Base-by-base conservation (phyloP, 2,113 vertebrate genomes). In the Triplophysa siluroides region DNA sequence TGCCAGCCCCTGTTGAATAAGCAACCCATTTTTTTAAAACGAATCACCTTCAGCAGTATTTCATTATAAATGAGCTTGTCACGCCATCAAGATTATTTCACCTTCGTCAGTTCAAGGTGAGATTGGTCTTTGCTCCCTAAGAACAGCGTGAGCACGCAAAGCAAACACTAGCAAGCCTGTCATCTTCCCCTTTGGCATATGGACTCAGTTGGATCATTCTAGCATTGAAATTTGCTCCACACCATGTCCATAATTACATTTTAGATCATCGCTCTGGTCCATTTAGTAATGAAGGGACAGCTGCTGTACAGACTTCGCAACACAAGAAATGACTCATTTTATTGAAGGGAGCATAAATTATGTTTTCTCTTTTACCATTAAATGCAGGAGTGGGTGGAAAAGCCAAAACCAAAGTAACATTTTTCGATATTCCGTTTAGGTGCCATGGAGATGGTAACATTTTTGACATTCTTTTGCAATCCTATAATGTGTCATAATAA, bases 281-380 rank as follows among this genome's bases (percentile, higher is more conserved):
- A 91, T 91, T 93, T 91, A 87, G 87, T 91, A 90, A 92, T 90
- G 91, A 90, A 88, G 87, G 88, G 89, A 92, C 90, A 89, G 88
- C 88, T 87, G 88, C 88, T 87, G 87, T 88, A 88, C 86, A 84
- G 54, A 81, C 52, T 88, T 87, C 81, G 85, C 85, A 81, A 83
- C 83, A 67, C 85, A 78, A 90, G 86, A 88, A 90, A 88, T 90
- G 73, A 90, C 86, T 91, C 81, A 88, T 89, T 90, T 89, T 91
- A 90, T 91, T 89, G 89, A 90, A 90, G 86, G 86, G 87, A 87
- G 76, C 81, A 61, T 89, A 85, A 38, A 92, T 91, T 89, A 85
- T 90, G 85, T 92, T 91, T 89, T 88, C 85, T 80, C 58, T 79
- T 84, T 76, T 61, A 61, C 67, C 29, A 50, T 64, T 77, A 58